These are phyloP conservation scores for Dendrocopos noguchii DNA, from an alignment of 2,113 vertebrate species.

Conservation along the genomic window DNA sequence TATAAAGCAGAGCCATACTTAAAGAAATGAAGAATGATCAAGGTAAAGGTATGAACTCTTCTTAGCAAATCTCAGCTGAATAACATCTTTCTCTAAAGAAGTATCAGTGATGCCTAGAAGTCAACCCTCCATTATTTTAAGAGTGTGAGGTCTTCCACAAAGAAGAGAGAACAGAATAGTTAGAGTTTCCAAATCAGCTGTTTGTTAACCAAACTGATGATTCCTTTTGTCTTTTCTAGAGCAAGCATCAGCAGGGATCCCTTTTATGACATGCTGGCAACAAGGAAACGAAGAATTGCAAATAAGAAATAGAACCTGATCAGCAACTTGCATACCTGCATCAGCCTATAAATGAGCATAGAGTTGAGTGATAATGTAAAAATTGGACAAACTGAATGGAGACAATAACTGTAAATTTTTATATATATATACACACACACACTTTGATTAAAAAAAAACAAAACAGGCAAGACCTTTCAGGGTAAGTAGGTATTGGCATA, in stretches of 20 bases:
- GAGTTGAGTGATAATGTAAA: not conserved
- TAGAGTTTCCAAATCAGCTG: not conserved
- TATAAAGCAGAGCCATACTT: not conserved
- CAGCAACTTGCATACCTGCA: not conserved
- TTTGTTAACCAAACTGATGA: not conserved
- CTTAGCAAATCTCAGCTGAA: not conserved
- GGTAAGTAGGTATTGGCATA: not conserved
- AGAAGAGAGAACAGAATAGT: not conserved
- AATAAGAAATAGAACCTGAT: slow-evolving; percentile 88
- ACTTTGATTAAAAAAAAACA: not conserved
- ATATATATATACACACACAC: not conserved
- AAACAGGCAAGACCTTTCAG: not conserved
- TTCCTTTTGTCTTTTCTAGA: slow-evolving; percentile 72
- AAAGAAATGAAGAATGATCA: not conserved
- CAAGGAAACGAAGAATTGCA: slow-evolving; percentile 94
- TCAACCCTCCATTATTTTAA: not conserved
- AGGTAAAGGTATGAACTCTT: not conserved
- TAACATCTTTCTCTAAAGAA: not conserved
- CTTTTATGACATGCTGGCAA: slow-evolving; percentile 99
- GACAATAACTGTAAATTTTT: not conserved
- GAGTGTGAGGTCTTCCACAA: not conserved
- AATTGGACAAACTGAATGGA: slow-evolving; percentile 9
- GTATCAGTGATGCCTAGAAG: not conserved
- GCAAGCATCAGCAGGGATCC: slow-evolving; percentile 98
- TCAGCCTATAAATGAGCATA: not conserved